phyloP scores from a whole-genome alignment of 1,140 invertebrate species.

The Magallana gigas region DNA sequence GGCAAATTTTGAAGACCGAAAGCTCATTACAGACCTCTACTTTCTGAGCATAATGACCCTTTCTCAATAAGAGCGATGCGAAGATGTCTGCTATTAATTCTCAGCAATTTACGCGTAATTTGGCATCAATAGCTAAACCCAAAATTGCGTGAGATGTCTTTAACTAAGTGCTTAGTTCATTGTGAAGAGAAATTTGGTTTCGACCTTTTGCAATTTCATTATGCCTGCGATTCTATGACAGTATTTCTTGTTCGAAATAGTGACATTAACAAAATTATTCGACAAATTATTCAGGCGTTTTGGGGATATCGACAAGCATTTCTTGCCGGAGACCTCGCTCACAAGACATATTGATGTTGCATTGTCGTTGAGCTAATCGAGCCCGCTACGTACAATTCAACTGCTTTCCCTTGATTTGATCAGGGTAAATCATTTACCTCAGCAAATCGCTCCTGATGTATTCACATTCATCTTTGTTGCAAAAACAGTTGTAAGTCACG shows the following conservation, averaged over 20 bases:
- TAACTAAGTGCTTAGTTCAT: constrained; percentile 38
- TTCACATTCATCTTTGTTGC: constrained; percentile 11
- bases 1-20: constrained; percentile 18
- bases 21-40: constrained; percentile 21
- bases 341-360: constrained; percentile 23
- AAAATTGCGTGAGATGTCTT: constrained; percentile 38
- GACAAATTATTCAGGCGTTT: constrained; percentile 37
- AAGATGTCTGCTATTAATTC: constrained; percentile 38
- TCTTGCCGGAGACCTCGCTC: neutral
- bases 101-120: constrained; percentile 44
- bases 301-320: constrained; percentile 19
- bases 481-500: neutral
- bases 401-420: constrained; percentile 16
- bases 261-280: constrained; percentile 35
- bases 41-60: constrained; percentile 19
- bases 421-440: constrained; percentile 15
- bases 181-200: constrained; percentile 31
- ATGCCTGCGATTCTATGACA: constrained; percentile 18
- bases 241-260: constrained; percentile 2
- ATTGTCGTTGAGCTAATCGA: constrained; percentile 21
- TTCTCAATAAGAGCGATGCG: constrained; percentile 26
- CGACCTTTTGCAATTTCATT: constrained; percentile 35
- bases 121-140: constrained; percentile 37
- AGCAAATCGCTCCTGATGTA: constrained; percentile 17
- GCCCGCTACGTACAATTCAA: neutral